These are phyloP conservation scores for Dasysyrphus tricinctus DNA, from an alignment of 2,888 invertebrate genomes.

Conservation along the genomic window DNA sequence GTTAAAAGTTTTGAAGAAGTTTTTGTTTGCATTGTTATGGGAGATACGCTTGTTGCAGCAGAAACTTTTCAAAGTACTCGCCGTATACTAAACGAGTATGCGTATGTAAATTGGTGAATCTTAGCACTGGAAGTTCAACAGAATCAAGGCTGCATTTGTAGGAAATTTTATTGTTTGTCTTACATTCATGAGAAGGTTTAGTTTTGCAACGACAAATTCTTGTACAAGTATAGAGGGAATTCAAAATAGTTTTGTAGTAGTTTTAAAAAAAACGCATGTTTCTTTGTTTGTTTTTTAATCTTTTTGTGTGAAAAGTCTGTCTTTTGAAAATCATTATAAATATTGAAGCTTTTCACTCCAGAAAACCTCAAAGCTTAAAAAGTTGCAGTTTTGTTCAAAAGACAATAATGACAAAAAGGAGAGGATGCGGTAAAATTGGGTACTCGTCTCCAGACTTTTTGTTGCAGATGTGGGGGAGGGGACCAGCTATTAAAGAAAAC, in stretches of 20 bases:
- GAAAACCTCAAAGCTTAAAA: too few species aligned
- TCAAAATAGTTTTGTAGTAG: background rate
- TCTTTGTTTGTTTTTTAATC: background rate
- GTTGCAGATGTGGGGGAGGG: too few species aligned
- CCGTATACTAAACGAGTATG: background rate
- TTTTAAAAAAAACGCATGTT: background rate
- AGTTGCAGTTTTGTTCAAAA: too few species aligned
- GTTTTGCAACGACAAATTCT: background rate
- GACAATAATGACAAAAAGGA: too few species aligned
- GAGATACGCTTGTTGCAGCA: background rate
- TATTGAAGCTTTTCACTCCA: background rate
- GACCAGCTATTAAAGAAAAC: too few species aligned
- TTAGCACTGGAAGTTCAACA: background rate
- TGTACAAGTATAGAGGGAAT: background rate
- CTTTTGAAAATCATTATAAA: background rate
- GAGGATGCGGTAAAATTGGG: too few species aligned
- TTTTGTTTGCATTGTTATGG: slow-evolving; percentile 20
- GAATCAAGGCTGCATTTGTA: background rate
- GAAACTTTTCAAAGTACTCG: background rate
- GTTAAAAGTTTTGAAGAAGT: background rate
- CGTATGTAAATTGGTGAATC: slow-evolving; percentile 4
- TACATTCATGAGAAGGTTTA: background rate
- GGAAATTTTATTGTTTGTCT: background rate
- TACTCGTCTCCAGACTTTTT: too few species aligned
- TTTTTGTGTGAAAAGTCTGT: background rate